phyloP scores from a whole-genome alignment of 1,140 invertebrate species.

The Papilio polytes region DNA sequence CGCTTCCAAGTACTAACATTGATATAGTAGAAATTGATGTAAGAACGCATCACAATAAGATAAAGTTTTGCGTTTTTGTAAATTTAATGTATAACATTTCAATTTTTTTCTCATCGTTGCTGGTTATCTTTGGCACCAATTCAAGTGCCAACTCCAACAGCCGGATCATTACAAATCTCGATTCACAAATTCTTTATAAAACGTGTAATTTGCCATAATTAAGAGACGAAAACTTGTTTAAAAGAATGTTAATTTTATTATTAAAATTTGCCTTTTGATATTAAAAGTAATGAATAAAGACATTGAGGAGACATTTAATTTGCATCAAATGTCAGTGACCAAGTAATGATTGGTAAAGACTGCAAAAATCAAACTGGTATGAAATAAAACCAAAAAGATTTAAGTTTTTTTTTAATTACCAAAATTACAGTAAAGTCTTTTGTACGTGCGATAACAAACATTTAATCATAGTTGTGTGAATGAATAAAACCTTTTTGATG shows the following conservation, averaged over 20 bases:
- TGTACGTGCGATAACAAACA: too few species aligned
- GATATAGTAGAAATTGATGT: background rate
- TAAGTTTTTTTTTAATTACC: background rate
- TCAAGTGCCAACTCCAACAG: slow-evolving; percentile 59
- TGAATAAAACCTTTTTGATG: background rate
- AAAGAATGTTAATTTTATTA: slow-evolving; percentile 6
- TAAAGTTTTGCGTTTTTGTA: slow-evolving; percentile 47
- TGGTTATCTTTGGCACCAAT: slow-evolving; percentile 67
- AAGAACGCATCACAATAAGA: slow-evolving; percentile 16
- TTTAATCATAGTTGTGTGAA: background rate
- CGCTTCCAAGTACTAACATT: background rate
- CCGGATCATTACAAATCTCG: slow-evolving; percentile 42
- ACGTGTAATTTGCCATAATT: slow-evolving; percentile 7
- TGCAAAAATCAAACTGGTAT: background rate
- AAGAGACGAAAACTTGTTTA: background rate
- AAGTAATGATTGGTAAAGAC: too few species aligned
- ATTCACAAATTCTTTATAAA: slow-evolving; percentile 39
- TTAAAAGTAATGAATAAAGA: background rate
- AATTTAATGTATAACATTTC: slow-evolving; percentile 69
- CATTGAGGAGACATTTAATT: background rate
- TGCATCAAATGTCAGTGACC: too few species aligned
- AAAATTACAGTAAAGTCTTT: background rate
- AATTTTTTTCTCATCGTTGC: slow-evolving; percentile 77
- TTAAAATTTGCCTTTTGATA: background rate
- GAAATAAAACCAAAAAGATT: background rate